phyloP scores from a whole-genome alignment of 2,113 vertebrate species.

The Talpa occidentalis region DNA sequence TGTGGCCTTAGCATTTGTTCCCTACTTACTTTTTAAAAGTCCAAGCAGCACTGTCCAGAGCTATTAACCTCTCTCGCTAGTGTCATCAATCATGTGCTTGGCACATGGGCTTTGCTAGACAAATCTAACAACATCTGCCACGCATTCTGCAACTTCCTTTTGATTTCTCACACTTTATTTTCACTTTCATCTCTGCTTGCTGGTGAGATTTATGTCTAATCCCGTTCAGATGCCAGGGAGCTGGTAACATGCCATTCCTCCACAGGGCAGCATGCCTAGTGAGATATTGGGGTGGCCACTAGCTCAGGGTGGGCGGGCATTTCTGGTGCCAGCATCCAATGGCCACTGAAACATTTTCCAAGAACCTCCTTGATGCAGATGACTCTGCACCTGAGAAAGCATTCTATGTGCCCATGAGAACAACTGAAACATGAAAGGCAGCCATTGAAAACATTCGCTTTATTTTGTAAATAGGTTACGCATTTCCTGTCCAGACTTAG shows the following conservation, averaged over 20 bases:
- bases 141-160: slow-evolving; percentile 85
- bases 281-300: slow-evolving; percentile 29
- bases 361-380: slow-evolving; percentile 55
- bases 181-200: slow-evolving; percentile 83
- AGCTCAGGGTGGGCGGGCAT: slow-evolving; percentile 60
- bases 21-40: slow-evolving; percentile 51
- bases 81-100: slow-evolving; percentile 76
- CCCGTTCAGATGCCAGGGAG: slow-evolving; percentile 76
- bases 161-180: slow-evolving; percentile 86
- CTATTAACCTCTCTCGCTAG: slow-evolving; percentile 79
- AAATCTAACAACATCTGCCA: slow-evolving; percentile 88
- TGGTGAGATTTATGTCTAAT: slow-evolving; percentile 81
- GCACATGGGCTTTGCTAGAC: slow-evolving; percentile 84
- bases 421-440: neutral
- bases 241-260: slow-evolving; percentile 81
- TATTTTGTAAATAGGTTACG: slow-evolving; percentile 20
- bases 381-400: slow-evolving; percentile 62
- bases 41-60: slow-evolving; percentile 53
- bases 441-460: neutral
- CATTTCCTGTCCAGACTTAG: neutral
- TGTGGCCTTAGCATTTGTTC: slow-evolving; percentile 62
- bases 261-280: neutral
- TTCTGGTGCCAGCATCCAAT: slow-evolving; percentile 58
- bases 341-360: slow-evolving; percentile 43
- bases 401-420: neutral